phyloP scores from a whole-genome alignment of 2,888 invertebrate genomes.

The Sarcophaga subvicina region DNA sequence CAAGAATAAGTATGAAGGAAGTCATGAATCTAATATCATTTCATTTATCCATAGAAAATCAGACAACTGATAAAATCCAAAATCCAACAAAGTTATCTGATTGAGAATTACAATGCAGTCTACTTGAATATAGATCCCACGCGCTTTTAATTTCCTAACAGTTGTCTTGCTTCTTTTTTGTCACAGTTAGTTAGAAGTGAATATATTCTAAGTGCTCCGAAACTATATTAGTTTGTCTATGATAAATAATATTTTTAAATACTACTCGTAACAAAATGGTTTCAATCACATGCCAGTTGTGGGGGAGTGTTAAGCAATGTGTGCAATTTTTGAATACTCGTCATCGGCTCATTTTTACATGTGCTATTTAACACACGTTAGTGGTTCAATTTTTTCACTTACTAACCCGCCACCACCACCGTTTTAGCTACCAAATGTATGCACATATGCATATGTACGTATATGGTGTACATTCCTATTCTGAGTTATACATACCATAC shows the following conservation, averaged over 20 bases:
- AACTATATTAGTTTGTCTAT: not conserved
- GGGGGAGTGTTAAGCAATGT: slow-evolving; percentile 42
- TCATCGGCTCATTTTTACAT: slow-evolving; percentile 30
- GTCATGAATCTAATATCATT: too few species aligned
- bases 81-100: too few species aligned
- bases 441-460: not conserved
- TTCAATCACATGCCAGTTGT: slow-evolving; percentile 46
- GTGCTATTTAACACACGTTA: slow-evolving; percentile 34
- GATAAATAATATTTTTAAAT: not conserved
- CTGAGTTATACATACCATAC: not conserved
- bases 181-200: not conserved
- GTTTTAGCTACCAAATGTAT: slow-evolving; percentile 5
- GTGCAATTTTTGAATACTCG: slow-evolving; percentile 14
- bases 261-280: slow-evolving; percentile 38
- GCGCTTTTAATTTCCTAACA: too few species aligned
- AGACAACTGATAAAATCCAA: too few species aligned
- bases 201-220: not conserved
- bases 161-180: too few species aligned
- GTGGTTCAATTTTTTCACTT: not conserved
- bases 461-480: not conserved
- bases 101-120: too few species aligned
- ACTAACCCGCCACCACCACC: slow-evolving; percentile 18
- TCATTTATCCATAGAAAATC: too few species aligned
- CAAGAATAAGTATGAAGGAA: too few species aligned
- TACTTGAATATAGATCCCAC: too few species aligned